Evolutionary conservation across 2,888 invertebrate genomes (phyloP), one percentile per base, ranked within the genome.

Genomic region (Thysanoteuthis rhombus): DNA sequence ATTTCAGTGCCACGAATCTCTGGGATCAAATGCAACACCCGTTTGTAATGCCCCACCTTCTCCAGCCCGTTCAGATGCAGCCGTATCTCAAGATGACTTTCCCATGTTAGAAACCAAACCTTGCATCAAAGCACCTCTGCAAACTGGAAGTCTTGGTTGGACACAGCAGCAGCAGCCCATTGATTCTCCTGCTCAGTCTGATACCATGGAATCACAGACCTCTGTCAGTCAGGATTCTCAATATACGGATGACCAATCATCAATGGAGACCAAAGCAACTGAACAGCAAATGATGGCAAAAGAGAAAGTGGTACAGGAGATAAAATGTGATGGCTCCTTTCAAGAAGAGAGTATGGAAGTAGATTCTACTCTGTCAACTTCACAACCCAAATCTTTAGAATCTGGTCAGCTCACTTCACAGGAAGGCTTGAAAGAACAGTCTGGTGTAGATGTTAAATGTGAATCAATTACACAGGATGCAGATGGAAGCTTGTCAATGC

Each of bases 31-130:
- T 90, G 52, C 93, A 42, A 90, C 92, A 45, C 12, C 75, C 36
- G 40, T 92, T n/a, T 92, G 42, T 42, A 92, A 92, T 40, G 92
- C 92, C 40, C 92, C 92, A n/a, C 92, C 92, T 32, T 92, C 92
- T n/a, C 92, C 92, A 28, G 92, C 92, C 32, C 92, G 92, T 16
- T 92, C 92, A n/a, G 92, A 92, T 92, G 92, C 92, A 19, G 92
- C 92, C 19, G 45, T 92, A 47, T 93, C 58, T 38, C 93, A 47
- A 52, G 93, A 58, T 58, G 58, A 36, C 1, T 93, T 93, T 36
- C 93, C 58, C 16, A 47, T 45, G 36, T 52, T 58, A 36, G 93
- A 58, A 47, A 92, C 92, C 5, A 58, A 47, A 58, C 52, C 93
- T 52, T 39, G 32, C 52, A 93, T 19, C 19, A 45, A 93, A 45